Conservation (phyloP, 1,140 invertebrate genomes). For the Drosophila repletoides region DNA sequence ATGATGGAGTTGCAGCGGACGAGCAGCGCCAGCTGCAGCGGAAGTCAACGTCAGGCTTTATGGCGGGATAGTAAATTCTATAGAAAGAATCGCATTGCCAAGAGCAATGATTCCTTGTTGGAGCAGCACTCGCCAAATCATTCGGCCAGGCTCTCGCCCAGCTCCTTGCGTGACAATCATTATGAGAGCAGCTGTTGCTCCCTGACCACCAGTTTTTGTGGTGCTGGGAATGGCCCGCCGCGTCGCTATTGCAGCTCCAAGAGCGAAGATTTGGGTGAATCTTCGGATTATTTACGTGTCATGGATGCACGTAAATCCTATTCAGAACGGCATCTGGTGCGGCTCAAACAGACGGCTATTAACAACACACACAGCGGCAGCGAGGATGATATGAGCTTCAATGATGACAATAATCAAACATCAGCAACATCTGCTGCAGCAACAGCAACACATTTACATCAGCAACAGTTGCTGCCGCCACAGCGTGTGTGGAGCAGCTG, state of each 20-base stretch:
- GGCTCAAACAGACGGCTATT: conserved; percentile 80
- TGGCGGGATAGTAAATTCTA: conserved; percentile 82
- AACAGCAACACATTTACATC: conserved; percentile 15
- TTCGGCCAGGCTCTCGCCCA: conserved; percentile 61
- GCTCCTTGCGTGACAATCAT: conserved; percentile 77
- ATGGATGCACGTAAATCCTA: conserved; percentile 80
- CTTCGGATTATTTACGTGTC: conserved; percentile 67
- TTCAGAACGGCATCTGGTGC: conserved; percentile 76
- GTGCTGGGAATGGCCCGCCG: conserved; percentile 22
- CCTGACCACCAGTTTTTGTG: conserved; percentile 72
- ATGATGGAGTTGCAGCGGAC: conserved; percentile 68
- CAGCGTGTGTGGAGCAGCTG: conserved; percentile 67
- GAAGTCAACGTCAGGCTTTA: conserved; percentile 58
- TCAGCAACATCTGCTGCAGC: conserved; percentile 26
- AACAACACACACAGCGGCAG: conserved; percentile 67
- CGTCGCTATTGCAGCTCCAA: conserved; percentile 77
- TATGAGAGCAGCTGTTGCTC: conserved; percentile 67
- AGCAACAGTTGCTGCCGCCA: conserved; percentile 40
- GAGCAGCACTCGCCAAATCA: conserved; percentile 74
- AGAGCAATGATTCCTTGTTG: conserved; percentile 80
- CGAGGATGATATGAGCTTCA: conserved; percentile 79
- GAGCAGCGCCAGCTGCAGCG: conserved; percentile 30
- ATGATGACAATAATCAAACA: conserved; percentile 77
- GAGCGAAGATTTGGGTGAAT: conserved; percentile 74
- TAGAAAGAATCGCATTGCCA: conserved; percentile 80